Base-by-base conservation (phyloP, 2,888 invertebrate genomes). In the Tipula vernalis region DNA sequence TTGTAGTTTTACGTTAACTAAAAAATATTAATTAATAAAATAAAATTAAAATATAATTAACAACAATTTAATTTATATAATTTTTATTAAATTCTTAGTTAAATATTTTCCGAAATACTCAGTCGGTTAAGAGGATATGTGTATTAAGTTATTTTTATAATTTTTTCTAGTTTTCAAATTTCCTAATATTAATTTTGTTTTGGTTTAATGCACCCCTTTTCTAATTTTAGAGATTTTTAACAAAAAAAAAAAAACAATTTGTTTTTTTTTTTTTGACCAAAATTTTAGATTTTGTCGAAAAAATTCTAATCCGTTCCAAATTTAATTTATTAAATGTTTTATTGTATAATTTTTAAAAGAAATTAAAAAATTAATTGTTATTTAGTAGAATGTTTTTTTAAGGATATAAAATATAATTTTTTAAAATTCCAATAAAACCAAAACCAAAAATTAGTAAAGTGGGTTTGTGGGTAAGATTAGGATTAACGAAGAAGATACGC, bases 401-500 rank as follows among this genome's bases (percentile, higher is more conserved):
- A 71, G 28, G 18, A 28, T 8, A 28, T 71, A 71, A 28, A 71
- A 71, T 71, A 39, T 84, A 84, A 84, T 84, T 84, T 84, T 13
- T 84, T 39, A 39, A 84, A 84, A 39, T 39, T 84, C 84, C 84
- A 84, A 84, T 12, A 83, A 15, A 71, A 71, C 5, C 71, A 28
- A 71, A 71, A 39, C 39, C 39, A 3, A 85, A 42, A 85, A 44
- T 28, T 15, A 42, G 42, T 18, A 86, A 84, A 88, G 88, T 88
- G 88, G 88, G 88, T 87, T 87, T 87, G 88, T 88, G 88, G 88
- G 88, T 87, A 47, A 28, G 36, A 86, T 51, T 57, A 57, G 85
- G 87, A 88, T 87, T 88, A 88, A 88, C 88, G 87, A 86, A 88
- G 85, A 87, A 87, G 87, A 87, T 88, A 87, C 87, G 88, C 87